Evolutionary conservation across 2,797 vertebrate species (phyloP), one percentile per base, ranked within the genome.

Genomic region (Ispidina lecontei): DNA sequence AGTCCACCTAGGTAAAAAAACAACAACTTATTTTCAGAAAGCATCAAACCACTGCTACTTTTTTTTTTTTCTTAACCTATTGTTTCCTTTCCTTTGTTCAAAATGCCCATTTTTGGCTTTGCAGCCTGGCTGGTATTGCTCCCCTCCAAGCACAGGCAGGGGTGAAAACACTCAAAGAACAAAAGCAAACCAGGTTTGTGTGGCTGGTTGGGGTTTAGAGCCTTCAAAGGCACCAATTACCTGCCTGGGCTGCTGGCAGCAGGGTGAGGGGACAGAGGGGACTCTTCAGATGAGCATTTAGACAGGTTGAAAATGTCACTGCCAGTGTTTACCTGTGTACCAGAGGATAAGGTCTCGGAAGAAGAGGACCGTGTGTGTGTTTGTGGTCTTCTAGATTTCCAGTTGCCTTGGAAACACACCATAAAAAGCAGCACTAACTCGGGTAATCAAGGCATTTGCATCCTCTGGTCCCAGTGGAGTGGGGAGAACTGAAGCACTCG

Each of bases 321-420:
- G 22, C 4, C 35, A 29, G 79, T 0, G 6, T 39, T 67, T 33
- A 60, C 69, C 77, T 20, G 81, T 1, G 43, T 14, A 7, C 51
- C 7, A 15, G 28, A 44, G 79, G 68, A 22, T 6, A 14, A 87
- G 79, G 39, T 26, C 56, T 59, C 26, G 1, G 49, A 41, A 65
- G 83, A n/a, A 22, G 64, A 78, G 78, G 58, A 7, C 37, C 4
- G 0, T 1, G 69, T 3, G 26, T 10, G 33, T 35, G 82, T 54
- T 31, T 82, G 72, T 89, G 88, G 85, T 39, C 82, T 43, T 52
- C 41, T 35, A 74, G 35, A 63, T 63, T 55, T 63, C 80, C 73
- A 8, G 92, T 90, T 91, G 86, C 90, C 94, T 75, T 94, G 92
- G 91, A 91, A 96, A 96, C 89, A 16, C 51, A 23, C 6, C 74